Conservation (phyloP, 2,113 vertebrate species). For the Leptodactylus fuscus region DNA sequence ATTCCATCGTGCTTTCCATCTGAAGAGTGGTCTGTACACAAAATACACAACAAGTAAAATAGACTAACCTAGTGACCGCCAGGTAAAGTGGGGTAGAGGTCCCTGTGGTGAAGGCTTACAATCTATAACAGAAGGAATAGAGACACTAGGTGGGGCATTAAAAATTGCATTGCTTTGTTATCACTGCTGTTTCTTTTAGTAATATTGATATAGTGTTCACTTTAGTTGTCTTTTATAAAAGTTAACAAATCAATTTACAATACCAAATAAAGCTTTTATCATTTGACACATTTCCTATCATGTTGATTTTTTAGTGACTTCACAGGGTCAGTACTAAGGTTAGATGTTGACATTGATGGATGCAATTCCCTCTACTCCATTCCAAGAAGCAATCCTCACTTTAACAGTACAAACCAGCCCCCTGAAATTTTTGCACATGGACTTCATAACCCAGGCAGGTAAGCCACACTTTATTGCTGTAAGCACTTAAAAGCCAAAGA, state of each 20-base stretch:
- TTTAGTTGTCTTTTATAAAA: too few species aligned
- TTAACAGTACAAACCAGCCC: constrained; percentile 98
- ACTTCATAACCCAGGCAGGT: constrained; percentile 97
- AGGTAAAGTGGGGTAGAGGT: too few species aligned
- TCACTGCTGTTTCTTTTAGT: too few species aligned
- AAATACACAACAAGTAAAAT: too few species aligned
- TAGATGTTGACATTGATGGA: constrained; percentile 89
- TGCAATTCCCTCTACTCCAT: constrained; percentile 89
- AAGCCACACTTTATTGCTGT: constrained; percentile 64
- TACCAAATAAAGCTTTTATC: background rate
- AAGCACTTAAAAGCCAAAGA: background rate
- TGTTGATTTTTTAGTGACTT: constrained; percentile 85
- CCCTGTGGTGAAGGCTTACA: too few species aligned
- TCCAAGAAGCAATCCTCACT: constrained; percentile 93
- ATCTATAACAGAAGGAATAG: too few species aligned
- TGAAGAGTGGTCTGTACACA: too few species aligned
- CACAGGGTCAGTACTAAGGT: constrained; percentile 94
- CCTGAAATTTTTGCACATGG: constrained; percentile 98
- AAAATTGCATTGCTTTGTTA: too few species aligned
- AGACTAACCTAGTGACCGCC: too few species aligned
- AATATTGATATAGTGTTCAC: too few species aligned
- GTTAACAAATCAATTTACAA: background rate
- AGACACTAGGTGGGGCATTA: too few species aligned
- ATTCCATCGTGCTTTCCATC: too few species aligned
- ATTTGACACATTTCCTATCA: background rate